Conservation (phyloP, 2,113 vertebrate genomes). For the Delphinapterus leucas region DNA sequence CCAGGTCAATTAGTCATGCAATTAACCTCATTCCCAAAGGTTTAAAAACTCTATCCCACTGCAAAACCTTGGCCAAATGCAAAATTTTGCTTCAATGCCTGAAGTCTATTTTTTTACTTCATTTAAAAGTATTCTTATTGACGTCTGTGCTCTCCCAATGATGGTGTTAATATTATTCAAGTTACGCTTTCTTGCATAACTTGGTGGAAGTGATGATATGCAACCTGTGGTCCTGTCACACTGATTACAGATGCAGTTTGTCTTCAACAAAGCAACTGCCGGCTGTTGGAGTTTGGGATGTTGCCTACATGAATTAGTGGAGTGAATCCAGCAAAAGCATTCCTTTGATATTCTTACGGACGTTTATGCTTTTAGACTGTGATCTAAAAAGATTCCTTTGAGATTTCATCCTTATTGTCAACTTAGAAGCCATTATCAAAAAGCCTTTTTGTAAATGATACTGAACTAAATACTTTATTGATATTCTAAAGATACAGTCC, state of each 20-base stretch:
- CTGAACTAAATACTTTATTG: neutral
- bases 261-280: constrained; percentile 18
- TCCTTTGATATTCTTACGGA: neutral
- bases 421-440: neutral
- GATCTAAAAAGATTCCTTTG: neutral
- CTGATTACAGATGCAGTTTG: constrained; percentile 8
- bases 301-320: neutral
- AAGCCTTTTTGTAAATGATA: neutral
- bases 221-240: neutral
- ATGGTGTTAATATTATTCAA: neutral
- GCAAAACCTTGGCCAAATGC: neutral
- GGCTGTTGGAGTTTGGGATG: neutral
- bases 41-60: neutral
- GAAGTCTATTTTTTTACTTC: neutral
- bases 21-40: neutral
- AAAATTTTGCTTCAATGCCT: neutral
- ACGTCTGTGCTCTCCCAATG: neutral
- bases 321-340: neutral
- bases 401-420: neutral
- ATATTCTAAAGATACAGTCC: neutral
- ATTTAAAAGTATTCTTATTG: neutral
- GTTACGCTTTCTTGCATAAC: constrained; percentile 11
- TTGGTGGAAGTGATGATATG: neutral
- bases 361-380: neutral
- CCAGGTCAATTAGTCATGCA: neutral